Evolutionary conservation across 2,113 vertebrate genomes (phyloP).

Genomic region (Myrmophylax atrothorax): DNA sequence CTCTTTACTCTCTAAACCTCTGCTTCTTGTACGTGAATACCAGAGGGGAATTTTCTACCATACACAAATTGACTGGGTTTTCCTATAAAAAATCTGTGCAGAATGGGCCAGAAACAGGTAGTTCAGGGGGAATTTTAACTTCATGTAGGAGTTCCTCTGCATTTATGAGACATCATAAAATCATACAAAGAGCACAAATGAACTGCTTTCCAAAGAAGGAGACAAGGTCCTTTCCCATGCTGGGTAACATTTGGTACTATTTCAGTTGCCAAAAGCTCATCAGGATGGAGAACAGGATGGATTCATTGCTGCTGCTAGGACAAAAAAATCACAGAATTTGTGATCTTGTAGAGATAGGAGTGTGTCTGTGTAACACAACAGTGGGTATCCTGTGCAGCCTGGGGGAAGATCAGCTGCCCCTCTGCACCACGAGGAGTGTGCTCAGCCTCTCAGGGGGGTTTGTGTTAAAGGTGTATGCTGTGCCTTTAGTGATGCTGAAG

Average conservation of each 20-base stretch:
- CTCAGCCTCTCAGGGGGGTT: not conserved
- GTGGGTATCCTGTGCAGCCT: not conserved
- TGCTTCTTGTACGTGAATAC: not conserved
- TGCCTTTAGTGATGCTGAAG: not conserved
- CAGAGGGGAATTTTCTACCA: not conserved
- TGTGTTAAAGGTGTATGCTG: not conserved
- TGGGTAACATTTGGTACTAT: not conserved
- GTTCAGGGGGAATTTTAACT: not conserved
- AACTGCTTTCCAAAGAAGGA: slow-evolving; percentile 12
- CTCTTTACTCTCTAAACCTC: not conserved
- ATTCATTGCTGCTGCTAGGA: not conserved
- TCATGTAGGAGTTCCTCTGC: not conserved
- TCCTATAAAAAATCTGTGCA: not conserved
- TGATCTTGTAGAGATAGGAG: not conserved
- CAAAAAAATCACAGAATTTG: not conserved
- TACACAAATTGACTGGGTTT: not conserved
- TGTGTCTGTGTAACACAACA: not conserved
- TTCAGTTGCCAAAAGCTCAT: not conserved
- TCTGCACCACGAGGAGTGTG: rapidly evolving
- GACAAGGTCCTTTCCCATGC: not conserved
- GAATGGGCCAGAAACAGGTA: not conserved
- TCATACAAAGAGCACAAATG: not conserved
- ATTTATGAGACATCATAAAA: not conserved
- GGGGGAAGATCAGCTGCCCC: not conserved
- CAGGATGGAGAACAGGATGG: not conserved